A percentile compares a stretch with the other conserved stretches of the same genome.
phyloP scores from a whole-genome alignment of 2,113 vertebrate species.

The Antechinus stuartii region DNA sequence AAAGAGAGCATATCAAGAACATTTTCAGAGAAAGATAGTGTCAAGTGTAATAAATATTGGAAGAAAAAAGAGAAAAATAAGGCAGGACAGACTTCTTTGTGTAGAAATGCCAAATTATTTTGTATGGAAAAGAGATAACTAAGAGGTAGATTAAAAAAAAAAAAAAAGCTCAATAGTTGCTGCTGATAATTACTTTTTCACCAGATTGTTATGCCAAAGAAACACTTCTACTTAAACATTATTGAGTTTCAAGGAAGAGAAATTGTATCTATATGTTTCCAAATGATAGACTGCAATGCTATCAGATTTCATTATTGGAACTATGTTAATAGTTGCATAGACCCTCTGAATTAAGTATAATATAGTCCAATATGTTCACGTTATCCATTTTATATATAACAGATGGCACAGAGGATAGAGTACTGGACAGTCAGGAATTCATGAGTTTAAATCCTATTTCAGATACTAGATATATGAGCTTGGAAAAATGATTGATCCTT shows the following conservation, averaged over 20 bases:
- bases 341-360: neutral
- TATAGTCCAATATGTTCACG: neutral
- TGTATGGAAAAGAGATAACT: neutral
- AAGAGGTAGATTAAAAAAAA: neutral
- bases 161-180: neutral
- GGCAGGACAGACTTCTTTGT: neutral
- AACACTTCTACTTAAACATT: neutral
- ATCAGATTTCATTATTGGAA: neutral
- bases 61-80: neutral
- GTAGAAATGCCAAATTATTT: neutral
- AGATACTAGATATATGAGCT: neutral
- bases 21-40: neutral
- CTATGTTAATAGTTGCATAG: neutral
- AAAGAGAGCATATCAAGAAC: neutral
- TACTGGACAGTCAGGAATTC: too few species aligned
- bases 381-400: neutral
- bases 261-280: neutral
- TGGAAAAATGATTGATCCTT: neutral
- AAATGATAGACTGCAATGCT: neutral
- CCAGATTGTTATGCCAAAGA: neutral
- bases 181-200: neutral
- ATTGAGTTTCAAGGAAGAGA: neutral
- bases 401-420: neutral
- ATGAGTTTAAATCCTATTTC: neutral
- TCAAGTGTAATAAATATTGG: neutral